Base-by-base conservation (phyloP, 1,140 invertebrate species). In the Hylyphantes graminicola region DNA sequence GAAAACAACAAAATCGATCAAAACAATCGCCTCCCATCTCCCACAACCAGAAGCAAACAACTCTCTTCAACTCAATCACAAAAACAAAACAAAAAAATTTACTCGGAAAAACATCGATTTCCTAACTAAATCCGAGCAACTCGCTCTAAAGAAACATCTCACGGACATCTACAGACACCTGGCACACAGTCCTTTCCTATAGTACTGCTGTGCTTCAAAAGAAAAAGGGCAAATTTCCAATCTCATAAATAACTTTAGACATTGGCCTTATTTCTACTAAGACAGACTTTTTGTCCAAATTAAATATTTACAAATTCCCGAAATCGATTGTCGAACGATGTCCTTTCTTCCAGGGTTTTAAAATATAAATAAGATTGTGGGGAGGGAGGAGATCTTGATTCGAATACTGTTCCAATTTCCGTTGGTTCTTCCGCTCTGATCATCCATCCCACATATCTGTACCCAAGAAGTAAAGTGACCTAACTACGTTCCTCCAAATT, bases 271-370 rank as follows among this genome's bases (percentile, higher is more conserved):
- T 35, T 35, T 35, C 35, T 35, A 35, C 35, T 2, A 5, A 35
- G 35, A 35, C 35, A 35, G 35, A 35, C 54, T 12, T 54, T 11
- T n/a, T 65, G 19, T 65, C 51, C n/a, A 74, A 59, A 74, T 74
- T 74, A 74, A 74, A 74, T 74, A 74, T 74, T 74, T 74, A 74
- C 72, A 55, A 59, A 57, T 74, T 74, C 72, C 54, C 35, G 17
- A 12, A 61, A 74, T 74, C 72, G 72, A 74, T 74, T 74, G 72
- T 74, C 68, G 68, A 70, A 70, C 54, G 55, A 74, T 21, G 54
- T 74, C 72, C 51, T 74, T 74, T 74, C 72, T 59, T 59, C 54
- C 9, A 57, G 21, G 17, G 35, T 7, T 74, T 59, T 21, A 59
- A 74, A 74, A 74, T 48, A 59, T 57, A 74, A 74, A 74, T 57